Conservation (phyloP, 2,113 vertebrate species). For the Motacilla tschutschensis region DNA sequence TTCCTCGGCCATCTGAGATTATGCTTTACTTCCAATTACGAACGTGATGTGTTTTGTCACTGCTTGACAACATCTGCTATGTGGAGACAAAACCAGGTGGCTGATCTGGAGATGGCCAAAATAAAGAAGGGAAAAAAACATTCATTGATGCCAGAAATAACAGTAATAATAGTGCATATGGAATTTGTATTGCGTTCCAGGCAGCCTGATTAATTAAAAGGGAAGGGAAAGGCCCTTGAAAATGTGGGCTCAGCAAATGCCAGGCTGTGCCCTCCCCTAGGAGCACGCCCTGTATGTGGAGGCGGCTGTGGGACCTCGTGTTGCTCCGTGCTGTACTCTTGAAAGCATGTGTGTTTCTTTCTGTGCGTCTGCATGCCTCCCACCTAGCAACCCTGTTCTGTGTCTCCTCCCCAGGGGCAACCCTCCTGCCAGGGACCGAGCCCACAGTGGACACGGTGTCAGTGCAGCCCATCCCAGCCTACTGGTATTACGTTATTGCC, state of each 20-base stretch:
- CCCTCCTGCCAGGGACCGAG: constrained; percentile 90
- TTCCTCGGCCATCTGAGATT: constrained; percentile 56
- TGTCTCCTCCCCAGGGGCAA: constrained; percentile 98
- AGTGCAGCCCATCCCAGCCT: constrained; percentile 92
- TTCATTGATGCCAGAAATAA: constrained; percentile 48
- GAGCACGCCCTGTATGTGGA: background rate
- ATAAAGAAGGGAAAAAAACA: constrained; percentile 23
- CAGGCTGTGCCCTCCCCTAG: background rate
- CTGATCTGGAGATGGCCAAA: constrained; percentile 51
- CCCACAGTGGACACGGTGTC: constrained; percentile 98
- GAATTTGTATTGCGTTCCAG: constrained; percentile 57
- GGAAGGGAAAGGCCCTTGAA: constrained; percentile 24
- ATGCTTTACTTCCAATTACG: constrained; percentile 51
- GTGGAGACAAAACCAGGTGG: constrained; percentile 65
- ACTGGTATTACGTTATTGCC: constrained; percentile 98
- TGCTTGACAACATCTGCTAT: constrained; percentile 68
- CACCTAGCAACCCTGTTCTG: constrained; percentile 91
- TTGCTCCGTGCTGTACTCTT: constrained; percentile 23
- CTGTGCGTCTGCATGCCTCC: constrained; percentile 84
- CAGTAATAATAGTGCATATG: constrained; percentile 47
- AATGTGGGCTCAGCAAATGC: constrained; percentile 20
- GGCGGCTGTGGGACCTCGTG: background rate
- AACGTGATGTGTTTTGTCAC: constrained; percentile 57
- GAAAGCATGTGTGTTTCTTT: constrained; percentile 74
- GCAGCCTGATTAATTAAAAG: constrained; percentile 65